Evolutionary conservation across 2,113 vertebrate genomes (phyloP), one percentile per base, ranked within the genome.

Genomic region (Phalacrocorax pelagicus): DNA sequence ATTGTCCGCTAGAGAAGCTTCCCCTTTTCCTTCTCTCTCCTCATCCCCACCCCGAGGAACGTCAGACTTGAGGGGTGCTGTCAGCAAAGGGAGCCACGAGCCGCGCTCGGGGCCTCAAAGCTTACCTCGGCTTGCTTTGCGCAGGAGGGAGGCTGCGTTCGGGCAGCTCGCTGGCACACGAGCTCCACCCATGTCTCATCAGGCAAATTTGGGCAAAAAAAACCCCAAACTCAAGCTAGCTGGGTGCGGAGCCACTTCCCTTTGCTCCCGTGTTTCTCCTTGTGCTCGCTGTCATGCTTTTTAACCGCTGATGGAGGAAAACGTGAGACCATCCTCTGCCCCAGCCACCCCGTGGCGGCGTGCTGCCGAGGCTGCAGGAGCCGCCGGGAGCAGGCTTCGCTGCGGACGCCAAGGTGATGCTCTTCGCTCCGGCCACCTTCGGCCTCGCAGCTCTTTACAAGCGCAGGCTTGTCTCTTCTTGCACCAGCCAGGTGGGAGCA

Each of bases 381-480:
- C 22, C 6, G 6, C 3, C 0, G 9, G 55, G n/a, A 49, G 26
- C 12, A 2, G 4, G 15, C 27, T 24, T 26, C 38, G 4, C 40
- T 3, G 29, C 40, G 11, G 5, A n/a, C 52, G 13, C n/a, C n/a
- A 1, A 9, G 23, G 4, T 2, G 30, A 18, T 2, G 46, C 6
- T 0, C 12, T 9, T 59, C 20, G 0, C 55, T 18, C 20, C 4
- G 1, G 46, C 5, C 30, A 11, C 30, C 55, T 52, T 19, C 5
- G 46, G 58, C 49, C 7, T 3, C 46, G 2, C 26, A 4, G 65
- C 24, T 32, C 34, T 26, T 15, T 10, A 6, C 54, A 12, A 26
- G 40, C 57, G 5, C 65, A 13, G 54, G 65, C 27, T 27, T 12
- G 19, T 12, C 29, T 57, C 80, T n/a, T 7, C 66, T 27, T 16